Percentiles rank a stretch among this genome's conserved stretches.
These are phyloP conservation scores for Lepisosteus osseus DNA, from an alignment of 2,113 vertebrate genomes.

Conservation along the genomic window DNA sequence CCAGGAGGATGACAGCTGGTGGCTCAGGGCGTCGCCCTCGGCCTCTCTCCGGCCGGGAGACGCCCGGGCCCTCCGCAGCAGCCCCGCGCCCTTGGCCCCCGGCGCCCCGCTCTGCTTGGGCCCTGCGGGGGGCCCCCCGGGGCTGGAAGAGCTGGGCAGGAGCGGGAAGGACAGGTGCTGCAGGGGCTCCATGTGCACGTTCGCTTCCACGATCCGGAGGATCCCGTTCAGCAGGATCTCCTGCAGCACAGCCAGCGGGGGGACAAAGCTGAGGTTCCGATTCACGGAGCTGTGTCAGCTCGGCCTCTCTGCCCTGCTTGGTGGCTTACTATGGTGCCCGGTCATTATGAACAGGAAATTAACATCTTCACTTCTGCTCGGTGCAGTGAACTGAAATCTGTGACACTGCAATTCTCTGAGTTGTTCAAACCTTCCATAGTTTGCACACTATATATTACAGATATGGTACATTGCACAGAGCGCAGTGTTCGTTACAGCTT, in stretches of 20 bases:
- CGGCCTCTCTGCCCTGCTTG: too few relatives aligned
- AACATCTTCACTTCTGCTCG: too few relatives aligned
- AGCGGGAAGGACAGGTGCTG: slow-evolving; percentile 87
- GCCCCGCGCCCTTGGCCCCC: slow-evolving; percentile 50
- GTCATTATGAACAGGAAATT: too few relatives aligned
- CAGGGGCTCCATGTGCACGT: slow-evolving; percentile 74
- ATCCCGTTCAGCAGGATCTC: slow-evolving; percentile 84
- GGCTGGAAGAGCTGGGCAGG: slow-evolving; percentile 44
- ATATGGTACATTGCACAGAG: too few relatives aligned
- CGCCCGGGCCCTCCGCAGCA: slow-evolving; percentile 49
- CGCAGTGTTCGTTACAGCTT: too few relatives aligned
- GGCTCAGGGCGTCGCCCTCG: slow-evolving; percentile 55
- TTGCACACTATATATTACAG: too few relatives aligned
- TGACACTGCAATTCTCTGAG: too few relatives aligned
- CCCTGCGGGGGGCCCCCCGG: slow-evolving; percentile 36
- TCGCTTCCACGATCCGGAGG: slow-evolving; percentile 80
- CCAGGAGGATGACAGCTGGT: slow-evolving; percentile 84
- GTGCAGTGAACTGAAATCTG: neutral
- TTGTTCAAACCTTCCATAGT: too few relatives aligned
- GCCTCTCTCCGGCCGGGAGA: slow-evolving; percentile 66
- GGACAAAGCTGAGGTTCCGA: slow-evolving; percentile 21
- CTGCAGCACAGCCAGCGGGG: slow-evolving; percentile 54
- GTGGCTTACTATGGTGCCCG: too few relatives aligned
- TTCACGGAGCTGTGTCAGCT: too few relatives aligned
- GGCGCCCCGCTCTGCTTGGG: slow-evolving; percentile 59